Evolutionary conservation across 2,113 vertebrate genomes (phyloP), one percentile per base, ranked within the genome.

Genomic region (Mirza zaza): DNA sequence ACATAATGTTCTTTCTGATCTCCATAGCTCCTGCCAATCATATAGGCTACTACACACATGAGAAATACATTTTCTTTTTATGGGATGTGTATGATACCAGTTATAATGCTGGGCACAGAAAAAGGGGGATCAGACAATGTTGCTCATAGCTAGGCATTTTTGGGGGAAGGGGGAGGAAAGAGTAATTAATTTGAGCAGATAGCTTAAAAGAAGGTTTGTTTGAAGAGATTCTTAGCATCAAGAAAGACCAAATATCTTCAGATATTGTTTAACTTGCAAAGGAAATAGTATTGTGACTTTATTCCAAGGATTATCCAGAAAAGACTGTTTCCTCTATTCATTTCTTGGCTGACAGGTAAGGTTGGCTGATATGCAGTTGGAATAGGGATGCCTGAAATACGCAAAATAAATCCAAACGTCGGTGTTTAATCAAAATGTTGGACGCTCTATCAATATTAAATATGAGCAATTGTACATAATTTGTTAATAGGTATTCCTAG

Each of bases 141-240:
- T 55, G 20, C 32, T 63, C 21, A 79, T 36, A 85, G 23, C 10
- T 88, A 55, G 5, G 12, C 55, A 52, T 15, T 82, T 84, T 75
- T 11, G 1, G 5, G 7, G 0, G 8, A 10, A 71, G 36, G 27
- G 12, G 18, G 1, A 21, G 8, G 3, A 0, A 34, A 25, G 6
- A 20, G 15, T 50, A 76, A 39, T 34, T 83, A 48, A 61, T 48
- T 70, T 73, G 36, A 80, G 15, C 32, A 84, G 14, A 45, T 17
- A 36, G 6, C 2, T 57, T 68, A 71, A 61, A 61, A 76, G 10
- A 45, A 27, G 6, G 4, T 50, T 34, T 59, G n/a, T 23, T 17
- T 36, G 6, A 55, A 87, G 5, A 63, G 13, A 63, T 55, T 20
- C 15, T 84, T 82, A 8, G n/a, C 8, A 68, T 50, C 1, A 10